Conservation (phyloP, 2,888 invertebrate genomes). For the Cosmorhoe ocellata region DNA sequence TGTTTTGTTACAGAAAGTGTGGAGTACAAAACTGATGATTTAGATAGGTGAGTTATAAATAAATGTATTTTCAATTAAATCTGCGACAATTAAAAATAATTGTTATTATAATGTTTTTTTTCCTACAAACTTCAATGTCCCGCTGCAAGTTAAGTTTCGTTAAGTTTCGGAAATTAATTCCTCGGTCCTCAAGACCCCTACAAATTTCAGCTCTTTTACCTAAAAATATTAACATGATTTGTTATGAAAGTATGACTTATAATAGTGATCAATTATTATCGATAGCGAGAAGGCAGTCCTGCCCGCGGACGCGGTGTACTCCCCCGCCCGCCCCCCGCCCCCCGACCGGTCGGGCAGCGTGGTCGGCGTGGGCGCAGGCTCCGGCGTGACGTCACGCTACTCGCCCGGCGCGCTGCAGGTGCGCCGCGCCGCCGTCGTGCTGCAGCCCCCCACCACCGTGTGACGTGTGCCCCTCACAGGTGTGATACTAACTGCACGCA, state of each 20-base stretch:
- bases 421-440: slow-evolving; percentile 93
- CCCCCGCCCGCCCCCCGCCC: slow-evolving; percentile 66
- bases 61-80: too few relatives aligned
- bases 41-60: slow-evolving; percentile 93
- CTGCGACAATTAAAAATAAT: too few relatives aligned
- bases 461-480: slow-evolving; percentile 52
- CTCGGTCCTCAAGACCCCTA: too few relatives aligned
- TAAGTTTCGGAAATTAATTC: too few relatives aligned
- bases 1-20: slow-evolving; percentile 86
- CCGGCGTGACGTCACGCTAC: slow-evolving; percentile 66
- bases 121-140: too few relatives aligned
- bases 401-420: slow-evolving; percentile 92
- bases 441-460: slow-evolving; percentile 93
- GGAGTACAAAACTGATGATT: slow-evolving; percentile 91
- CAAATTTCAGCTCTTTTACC: too few relatives aligned
- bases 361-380: slow-evolving; percentile 64
- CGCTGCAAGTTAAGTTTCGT: too few relatives aligned
- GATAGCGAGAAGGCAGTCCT: slow-evolving; percentile 82
- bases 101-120: too few relatives aligned
- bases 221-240: too few relatives aligned
- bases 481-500: slow-evolving; percentile 42
- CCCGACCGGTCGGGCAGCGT: slow-evolving; percentile 77
- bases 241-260: too few relatives aligned
- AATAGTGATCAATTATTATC: too few relatives aligned
- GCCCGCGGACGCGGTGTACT: slow-evolving; percentile 89